Evolutionary conservation across 2,797 vertebrate genomes (phyloP), one percentile per base, ranked within the genome.

Genomic region (Cetoscarus ocellatus): DNA sequence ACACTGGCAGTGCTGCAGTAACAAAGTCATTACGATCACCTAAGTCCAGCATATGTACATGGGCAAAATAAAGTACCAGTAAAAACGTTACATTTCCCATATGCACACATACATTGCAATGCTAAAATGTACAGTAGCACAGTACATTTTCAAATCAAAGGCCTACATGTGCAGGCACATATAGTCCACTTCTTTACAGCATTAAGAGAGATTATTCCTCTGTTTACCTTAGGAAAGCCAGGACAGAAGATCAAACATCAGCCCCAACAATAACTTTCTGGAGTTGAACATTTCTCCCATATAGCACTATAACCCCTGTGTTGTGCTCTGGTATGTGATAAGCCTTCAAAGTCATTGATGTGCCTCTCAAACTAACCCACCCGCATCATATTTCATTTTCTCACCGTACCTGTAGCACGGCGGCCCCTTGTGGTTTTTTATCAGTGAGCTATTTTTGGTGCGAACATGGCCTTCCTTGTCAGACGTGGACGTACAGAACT

Each of bases 321-420:
- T 38, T n/a, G 59, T 43, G 47, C 70, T 86, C 56, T 36, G 53
- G 55, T 43, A 83, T 57, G 79, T 65, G 83, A 85, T 86, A 78
- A 85, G 73, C 81, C 74, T 61, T 67, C 73, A 61, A 72, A 86
- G 74, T 79, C 69, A 75, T 40, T 52, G 80, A 79, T 70, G 69
- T 48, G 36, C 63, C 59, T 48, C 48, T 80, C 49, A 44, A 56
- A 72, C 79, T 80, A 64, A 77, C 77, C 66, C 64, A 18, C 62
- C 14, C 4, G 34, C 69, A 70, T 87, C 63, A 49, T 34, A 42
- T 86, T 80, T 77, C 80, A 73, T 82, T 70, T 81, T 75, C 68
- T 82, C 75, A 62, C 44, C 19, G 70, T 87, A 89, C 86, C 85
- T 90, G 86, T 71, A 68, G 49, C 74, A 34, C 70, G 5, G 8